phyloP scores from a whole-genome alignment of 92 coral and sea anemone genomes.

The Phymanthus crucifer region DNA sequence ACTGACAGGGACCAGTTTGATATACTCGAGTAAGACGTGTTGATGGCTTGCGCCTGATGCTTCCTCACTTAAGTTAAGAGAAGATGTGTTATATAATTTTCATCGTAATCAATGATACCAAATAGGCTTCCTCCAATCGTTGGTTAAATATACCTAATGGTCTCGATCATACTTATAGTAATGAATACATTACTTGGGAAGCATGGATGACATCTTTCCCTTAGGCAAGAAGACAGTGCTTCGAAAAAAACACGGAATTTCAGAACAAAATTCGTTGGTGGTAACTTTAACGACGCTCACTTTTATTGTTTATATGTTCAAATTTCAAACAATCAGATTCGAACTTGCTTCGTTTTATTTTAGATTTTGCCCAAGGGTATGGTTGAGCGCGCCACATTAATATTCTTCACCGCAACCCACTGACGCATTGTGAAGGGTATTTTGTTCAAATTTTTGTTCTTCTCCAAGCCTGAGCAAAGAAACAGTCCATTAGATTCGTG shows the following conservation, averaged over 20 bases:
- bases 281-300: not conserved
- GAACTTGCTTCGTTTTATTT: conserved; percentile 6
- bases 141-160: conserved; percentile 12
- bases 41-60: not conserved
- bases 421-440: conserved; percentile 5
- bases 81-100: conserved; percentile 6
- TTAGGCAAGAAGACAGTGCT: not conserved
- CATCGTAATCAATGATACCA: not conserved
- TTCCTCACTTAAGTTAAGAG: conserved; percentile 12
- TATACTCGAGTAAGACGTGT: not conserved
- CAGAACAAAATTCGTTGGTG: not conserved
- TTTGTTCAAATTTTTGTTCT: conserved; percentile 21
- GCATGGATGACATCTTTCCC: not conserved
- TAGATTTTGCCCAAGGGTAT: conserved; percentile 8
- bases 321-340: conserved; percentile 5
- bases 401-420: conserved; percentile 24
- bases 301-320: not conserved
- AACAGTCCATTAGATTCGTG: conserved; percentile 18
- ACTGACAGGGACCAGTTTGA: not conserved
- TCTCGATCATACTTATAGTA: not conserved
- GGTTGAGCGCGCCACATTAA: not conserved
- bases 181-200: not conserved
- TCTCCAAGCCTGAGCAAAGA: not conserved
- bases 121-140: conserved; percentile 9
- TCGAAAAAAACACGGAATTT: not conserved